Percentiles rank a stretch among this genome's conserved stretches.
Evolutionary conservation across 1,140 invertebrate genomes (phyloP).

Genomic region (Lasaia peninsularis): DNA sequence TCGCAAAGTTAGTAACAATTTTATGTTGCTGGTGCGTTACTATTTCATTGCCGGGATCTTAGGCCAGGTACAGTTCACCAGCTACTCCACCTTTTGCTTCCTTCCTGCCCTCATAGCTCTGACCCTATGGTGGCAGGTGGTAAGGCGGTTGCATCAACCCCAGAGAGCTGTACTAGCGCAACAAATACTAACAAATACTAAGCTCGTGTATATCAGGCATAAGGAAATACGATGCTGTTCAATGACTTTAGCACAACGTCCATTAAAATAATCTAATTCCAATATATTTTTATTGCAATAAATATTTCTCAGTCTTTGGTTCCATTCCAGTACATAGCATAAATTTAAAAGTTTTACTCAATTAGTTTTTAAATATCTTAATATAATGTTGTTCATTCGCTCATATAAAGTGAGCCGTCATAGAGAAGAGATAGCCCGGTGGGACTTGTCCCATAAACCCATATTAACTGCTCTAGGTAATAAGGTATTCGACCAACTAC

Average conservation of each 20-base stretch:
- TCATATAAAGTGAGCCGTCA: neutral
- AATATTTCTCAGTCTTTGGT: constrained; percentile 72
- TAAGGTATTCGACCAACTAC: too few species aligned
- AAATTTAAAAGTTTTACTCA: constrained; percentile 42
- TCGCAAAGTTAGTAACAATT: too few species aligned
- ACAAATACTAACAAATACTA: neutral
- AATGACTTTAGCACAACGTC: constrained; percentile 31
- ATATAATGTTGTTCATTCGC: constrained; percentile 46
- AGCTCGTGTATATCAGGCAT: neutral
- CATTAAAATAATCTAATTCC: constrained; percentile 64
- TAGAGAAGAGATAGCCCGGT: neutral
- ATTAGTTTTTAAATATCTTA: constrained; percentile 36
- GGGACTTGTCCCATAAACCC: constrained; percentile 2
- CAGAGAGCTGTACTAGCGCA: too few species aligned
- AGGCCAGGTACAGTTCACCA: too few species aligned
- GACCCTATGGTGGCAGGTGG: too few species aligned
- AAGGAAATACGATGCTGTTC: neutral
- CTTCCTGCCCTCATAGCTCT: too few species aligned
- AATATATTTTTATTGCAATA: constrained; percentile 63
- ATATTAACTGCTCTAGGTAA: constrained; percentile 21
- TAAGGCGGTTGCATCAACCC: too few species aligned
- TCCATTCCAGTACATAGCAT: constrained; percentile 60
- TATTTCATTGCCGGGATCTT: too few species aligned
- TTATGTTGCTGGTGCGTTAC: too few species aligned
- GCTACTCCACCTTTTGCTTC: too few species aligned